Percentiles rank a stretch among this genome's conserved stretches.
Conservation (phyloP, 2,797 vertebrate species). For the Chlorospingus semifuscus region DNA sequence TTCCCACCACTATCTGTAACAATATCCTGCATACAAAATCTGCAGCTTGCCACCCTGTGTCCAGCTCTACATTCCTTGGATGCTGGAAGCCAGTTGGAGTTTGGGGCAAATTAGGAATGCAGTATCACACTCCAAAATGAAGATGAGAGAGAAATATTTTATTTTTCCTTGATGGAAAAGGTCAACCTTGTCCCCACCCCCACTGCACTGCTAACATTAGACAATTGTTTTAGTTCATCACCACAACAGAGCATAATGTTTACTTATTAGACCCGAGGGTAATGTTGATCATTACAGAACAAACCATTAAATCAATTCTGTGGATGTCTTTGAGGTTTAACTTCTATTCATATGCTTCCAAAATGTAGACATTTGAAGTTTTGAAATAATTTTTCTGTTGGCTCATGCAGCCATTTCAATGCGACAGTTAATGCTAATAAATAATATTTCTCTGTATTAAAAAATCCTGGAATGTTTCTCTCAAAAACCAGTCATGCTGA, state of each 20-base stretch:
- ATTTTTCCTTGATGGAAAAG: constrained; percentile 56
- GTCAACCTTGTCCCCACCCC: constrained; percentile 31
- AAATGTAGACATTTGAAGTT: constrained; percentile 56
- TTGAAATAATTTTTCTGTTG: constrained; percentile 45
- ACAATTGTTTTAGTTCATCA: constrained; percentile 66
- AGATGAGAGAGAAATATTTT: constrained; percentile 45
- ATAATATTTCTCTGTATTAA: constrained; percentile 22
- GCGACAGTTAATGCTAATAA: constrained; percentile 28
- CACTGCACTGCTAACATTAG: constrained; percentile 35
- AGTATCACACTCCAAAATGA: constrained; percentile 7
- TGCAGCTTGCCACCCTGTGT: constrained; percentile 17
- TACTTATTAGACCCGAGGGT: constrained; percentile 53
- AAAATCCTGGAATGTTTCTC: constrained; percentile 17
- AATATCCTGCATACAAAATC: constrained; percentile 9
- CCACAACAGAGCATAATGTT: constrained; percentile 64
- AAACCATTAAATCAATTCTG: constrained; percentile 69
- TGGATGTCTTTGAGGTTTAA: constrained; percentile 63
- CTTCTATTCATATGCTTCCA: constrained; percentile 63
- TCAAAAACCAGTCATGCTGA: constrained; percentile 4
- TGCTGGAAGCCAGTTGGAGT: constrained; percentile 20
- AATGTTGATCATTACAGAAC: constrained; percentile 57
- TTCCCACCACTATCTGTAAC: constrained; percentile 38
- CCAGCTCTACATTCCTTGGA: constrained; percentile 20
- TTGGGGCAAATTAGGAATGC: constrained; percentile 61
- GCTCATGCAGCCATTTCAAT: constrained; percentile 8